These are phyloP conservation scores for Pachydiplax longipennis DNA, from an alignment of 2,888 invertebrate species.

Conservation along the genomic window DNA sequence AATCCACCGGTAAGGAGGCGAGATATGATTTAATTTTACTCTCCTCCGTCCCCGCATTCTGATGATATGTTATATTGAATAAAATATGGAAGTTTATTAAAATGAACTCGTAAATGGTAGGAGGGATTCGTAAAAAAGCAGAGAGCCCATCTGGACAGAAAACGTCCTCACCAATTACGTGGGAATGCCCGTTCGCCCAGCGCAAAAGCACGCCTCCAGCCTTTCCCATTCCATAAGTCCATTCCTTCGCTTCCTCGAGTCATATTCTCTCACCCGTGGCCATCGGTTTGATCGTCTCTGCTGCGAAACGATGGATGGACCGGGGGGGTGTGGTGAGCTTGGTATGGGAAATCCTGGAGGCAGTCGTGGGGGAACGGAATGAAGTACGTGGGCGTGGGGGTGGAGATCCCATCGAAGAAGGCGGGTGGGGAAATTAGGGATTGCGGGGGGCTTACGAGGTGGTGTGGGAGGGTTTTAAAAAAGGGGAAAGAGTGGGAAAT, in stretches of 20 bases:
- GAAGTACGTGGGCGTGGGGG: neutral
- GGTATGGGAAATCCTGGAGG: no score
- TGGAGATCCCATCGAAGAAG: neutral
- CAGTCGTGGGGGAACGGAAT: neutral
- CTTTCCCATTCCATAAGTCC: neutral
- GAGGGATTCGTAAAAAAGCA: neutral
- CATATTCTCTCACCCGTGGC: constrained; percentile 33
- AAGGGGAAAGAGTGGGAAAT: neutral
- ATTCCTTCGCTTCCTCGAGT: neutral
- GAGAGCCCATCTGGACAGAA: constrained; percentile 30
- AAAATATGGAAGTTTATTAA: constrained; percentile 38
- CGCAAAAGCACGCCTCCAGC: constrained; percentile 36
- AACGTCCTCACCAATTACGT: constrained; percentile 41
- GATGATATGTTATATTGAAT: neutral
- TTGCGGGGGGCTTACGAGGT: neutral
- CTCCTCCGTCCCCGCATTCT: neutral
- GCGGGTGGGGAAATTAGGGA: constrained; percentile 26
- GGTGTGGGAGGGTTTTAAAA: constrained; percentile 7
- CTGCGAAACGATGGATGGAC: constrained; percentile 22
- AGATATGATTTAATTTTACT: neutral
- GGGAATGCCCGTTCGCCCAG: constrained; percentile 23
- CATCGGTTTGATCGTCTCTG: constrained; percentile 38
- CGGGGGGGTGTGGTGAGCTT: neutral
- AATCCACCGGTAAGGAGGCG: neutral
- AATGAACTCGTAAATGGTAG: neutral